Evolutionary conservation across 37 sponge, comb jelly and placozoan genomes (phyloP).

Genomic region (Spongia lamella): DNA sequence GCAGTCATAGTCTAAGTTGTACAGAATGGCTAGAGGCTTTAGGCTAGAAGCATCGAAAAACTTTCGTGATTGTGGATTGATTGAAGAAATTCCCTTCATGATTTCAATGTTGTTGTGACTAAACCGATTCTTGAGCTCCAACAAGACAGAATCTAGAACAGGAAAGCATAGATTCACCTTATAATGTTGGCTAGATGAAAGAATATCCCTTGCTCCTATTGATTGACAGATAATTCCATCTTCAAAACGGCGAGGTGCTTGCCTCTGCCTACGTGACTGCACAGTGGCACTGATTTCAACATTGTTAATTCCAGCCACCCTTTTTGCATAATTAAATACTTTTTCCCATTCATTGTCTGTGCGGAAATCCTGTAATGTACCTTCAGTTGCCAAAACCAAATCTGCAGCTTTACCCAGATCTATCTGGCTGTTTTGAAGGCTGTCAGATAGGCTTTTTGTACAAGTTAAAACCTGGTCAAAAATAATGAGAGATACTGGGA

Average conservation of each 20-base stretch:
- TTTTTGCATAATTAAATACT: constrained; percentile 14
- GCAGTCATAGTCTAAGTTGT: constrained; percentile 8
- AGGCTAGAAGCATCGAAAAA: not conserved
- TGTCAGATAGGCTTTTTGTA: constrained; percentile 24
- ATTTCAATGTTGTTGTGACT: not conserved
- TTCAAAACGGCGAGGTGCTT: constrained; percentile 18
- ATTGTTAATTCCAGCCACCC: not conserved
- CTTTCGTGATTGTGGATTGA: constrained; percentile 1
- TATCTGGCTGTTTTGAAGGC: constrained; percentile 13
- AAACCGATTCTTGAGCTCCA: constrained; percentile 24
- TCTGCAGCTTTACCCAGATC: constrained; percentile 27
- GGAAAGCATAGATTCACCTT: not conserved
- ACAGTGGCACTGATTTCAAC: not conserved
- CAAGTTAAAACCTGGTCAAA: constrained; percentile 8
- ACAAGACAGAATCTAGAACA: constrained; percentile 20
- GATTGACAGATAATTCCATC: constrained; percentile 12
- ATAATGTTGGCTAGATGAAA: constrained; percentile 9
- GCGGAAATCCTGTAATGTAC: constrained; percentile 8
- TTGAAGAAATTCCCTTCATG: constrained; percentile 32
- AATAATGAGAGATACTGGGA: constrained; percentile 10
- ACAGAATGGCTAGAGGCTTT: constrained; percentile 13
- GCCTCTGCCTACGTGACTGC: constrained; percentile 2
- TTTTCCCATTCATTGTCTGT: constrained; percentile 22
- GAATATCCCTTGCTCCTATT: constrained; percentile 17
- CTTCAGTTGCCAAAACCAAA: constrained; percentile 14